Percentiles rank a stretch among this genome's conserved stretches.
Evolutionary conservation across 2,797 vertebrate species (phyloP).

Genomic region (Melanitta fusca): DNA sequence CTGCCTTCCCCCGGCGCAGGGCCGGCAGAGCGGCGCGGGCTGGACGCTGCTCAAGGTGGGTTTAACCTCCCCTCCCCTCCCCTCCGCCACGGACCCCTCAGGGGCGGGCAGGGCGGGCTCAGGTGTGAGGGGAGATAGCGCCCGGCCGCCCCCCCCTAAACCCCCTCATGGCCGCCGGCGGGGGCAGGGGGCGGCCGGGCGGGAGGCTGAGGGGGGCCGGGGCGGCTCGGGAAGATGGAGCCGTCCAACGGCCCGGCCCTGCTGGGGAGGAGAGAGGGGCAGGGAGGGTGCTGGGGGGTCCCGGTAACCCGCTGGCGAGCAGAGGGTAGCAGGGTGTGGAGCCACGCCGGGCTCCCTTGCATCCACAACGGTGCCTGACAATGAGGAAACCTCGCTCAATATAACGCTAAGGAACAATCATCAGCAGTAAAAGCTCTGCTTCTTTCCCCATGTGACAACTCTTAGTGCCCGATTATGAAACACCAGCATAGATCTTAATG

Average conservation of each 20-base stretch:
- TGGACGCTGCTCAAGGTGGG: not conserved
- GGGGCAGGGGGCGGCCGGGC: too few species aligned
- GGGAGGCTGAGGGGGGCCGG: too few species aligned
- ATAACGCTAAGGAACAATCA: not conserved
- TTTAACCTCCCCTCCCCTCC: too few species aligned
- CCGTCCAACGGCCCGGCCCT: too few species aligned
- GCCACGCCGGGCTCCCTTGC: not conserved
- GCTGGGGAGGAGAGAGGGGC: too few species aligned
- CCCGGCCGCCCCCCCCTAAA: too few species aligned
- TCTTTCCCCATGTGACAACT: not conserved
- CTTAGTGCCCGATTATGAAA: not conserved
- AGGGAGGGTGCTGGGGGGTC: too few species aligned
- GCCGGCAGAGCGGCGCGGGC: not conserved
- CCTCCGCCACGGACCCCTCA: not conserved
- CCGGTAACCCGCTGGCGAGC: too few species aligned
- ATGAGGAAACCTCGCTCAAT: not conserved
- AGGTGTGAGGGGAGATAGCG: not conserved
- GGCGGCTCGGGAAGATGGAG: too few species aligned
- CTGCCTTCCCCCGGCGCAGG: not conserved
- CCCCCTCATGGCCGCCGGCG: too few species aligned
- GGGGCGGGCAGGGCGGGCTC: not conserved
- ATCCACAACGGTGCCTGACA: not conserved
- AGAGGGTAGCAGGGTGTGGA: not conserved
- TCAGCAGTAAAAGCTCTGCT: not conserved
- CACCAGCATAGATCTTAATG: not conserved